These are phyloP conservation scores for Eulacestoma nigropectus DNA, from an alignment of 2,113 vertebrate species.

Conservation along the genomic window DNA sequence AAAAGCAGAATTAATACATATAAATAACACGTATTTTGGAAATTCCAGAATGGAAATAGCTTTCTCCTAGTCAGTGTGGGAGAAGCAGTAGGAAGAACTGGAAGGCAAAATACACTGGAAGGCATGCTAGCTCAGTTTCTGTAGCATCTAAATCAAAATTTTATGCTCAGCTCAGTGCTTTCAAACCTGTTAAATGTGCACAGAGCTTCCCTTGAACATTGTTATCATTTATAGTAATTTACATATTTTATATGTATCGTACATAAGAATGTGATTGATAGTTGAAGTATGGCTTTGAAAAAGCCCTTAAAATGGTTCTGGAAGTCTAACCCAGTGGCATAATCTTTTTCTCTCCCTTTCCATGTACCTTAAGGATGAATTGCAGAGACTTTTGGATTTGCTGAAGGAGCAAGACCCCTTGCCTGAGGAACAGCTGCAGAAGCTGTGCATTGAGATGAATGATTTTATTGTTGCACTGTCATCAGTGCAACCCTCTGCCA, in stretches of 20 bases:
- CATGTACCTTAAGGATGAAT: conserved; percentile 70
- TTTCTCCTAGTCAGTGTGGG: background rate
- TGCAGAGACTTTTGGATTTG: conserved; percentile 77
- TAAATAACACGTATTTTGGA: background rate
- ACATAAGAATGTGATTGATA: background rate
- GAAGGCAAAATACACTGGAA: background rate
- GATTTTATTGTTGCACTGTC: conserved; percentile 86
- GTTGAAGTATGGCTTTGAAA: background rate
- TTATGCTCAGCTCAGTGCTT: background rate
- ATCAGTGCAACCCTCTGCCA: conserved; percentile 91
- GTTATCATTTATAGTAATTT: background rate
- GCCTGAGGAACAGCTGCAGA: conserved; percentile 81
- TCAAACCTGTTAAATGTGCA: background rate
- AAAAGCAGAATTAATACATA: background rate
- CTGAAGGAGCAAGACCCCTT: conserved; percentile 77
- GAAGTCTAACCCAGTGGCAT: background rate
- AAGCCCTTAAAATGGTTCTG: background rate
- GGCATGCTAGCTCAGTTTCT: background rate
- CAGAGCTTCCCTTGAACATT: background rate
- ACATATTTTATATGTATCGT: background rate
- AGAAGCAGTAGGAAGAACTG: background rate
- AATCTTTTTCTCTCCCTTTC: background rate
- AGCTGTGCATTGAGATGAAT: conserved; percentile 83
- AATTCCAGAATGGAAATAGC: background rate
- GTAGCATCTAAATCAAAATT: background rate